phyloP scores from a whole-genome alignment of 2,797 vertebrate species.

The Numenius phaeopus region DNA sequence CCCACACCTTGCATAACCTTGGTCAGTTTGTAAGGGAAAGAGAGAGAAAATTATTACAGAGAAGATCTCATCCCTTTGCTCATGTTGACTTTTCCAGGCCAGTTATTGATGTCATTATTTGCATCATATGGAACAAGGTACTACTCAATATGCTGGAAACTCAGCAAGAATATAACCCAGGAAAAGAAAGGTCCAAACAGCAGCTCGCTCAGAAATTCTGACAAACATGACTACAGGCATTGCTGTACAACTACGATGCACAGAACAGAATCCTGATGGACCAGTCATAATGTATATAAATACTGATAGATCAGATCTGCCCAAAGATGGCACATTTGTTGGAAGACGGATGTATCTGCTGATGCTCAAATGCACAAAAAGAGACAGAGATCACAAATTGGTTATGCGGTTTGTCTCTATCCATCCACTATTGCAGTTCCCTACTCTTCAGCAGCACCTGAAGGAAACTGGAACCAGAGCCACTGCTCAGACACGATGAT shows the following conservation, averaged over 20 bases:
- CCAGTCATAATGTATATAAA: not conserved
- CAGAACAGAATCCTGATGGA: not conserved
- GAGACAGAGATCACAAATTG: not conserved
- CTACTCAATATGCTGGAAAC: not conserved
- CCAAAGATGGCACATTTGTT: not conserved
- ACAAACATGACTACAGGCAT: not conserved
- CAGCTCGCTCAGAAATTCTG: not conserved
- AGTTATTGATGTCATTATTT: not conserved
- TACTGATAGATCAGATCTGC: not conserved
- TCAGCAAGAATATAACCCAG: not conserved
- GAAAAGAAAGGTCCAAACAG: not conserved
- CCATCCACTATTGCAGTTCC: not conserved
- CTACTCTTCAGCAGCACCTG: slow-evolving; percentile 42
- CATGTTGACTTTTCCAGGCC: not conserved
- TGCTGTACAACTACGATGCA: not conserved
- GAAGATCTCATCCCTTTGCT: not conserved
- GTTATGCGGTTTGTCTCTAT: not conserved
- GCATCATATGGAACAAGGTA: not conserved
- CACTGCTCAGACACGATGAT: slow-evolving; percentile 37
- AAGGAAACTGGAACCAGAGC: slow-evolving; percentile 42
- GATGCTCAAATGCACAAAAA: not conserved
- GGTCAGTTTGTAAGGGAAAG: not conserved
- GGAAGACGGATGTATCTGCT: not conserved
- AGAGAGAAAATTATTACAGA: not conserved
- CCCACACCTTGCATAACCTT: not conserved